Evolutionary conservation across 23 tunicate genomes (phyloP).

Genomic region (Styela plicata): DNA sequence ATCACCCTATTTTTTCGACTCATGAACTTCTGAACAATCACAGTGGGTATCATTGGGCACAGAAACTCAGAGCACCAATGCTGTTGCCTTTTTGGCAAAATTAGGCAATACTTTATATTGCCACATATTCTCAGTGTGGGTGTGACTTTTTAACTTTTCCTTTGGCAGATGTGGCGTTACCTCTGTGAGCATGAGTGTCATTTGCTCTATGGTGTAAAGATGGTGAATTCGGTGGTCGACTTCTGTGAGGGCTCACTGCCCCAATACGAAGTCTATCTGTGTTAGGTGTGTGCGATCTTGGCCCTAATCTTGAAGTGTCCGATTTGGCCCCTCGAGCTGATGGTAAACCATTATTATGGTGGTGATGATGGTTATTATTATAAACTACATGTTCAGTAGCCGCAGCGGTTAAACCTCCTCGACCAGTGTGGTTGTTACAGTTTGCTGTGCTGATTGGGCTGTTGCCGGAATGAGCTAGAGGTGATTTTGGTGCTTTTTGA

Average conservation of each 20-base stretch:
- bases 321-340: not conserved
- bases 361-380: not conserved
- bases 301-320: constrained; percentile 5
- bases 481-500: constrained; percentile 11
- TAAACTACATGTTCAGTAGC: constrained; percentile 24
- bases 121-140: not conserved
- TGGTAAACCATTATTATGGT: not conserved
- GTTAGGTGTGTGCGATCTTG: constrained; percentile 18
- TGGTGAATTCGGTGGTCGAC: constrained; percentile 15
- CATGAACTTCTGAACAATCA: not conserved
- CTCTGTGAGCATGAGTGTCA: constrained; percentile 13
- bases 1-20: no score
- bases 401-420: constrained; percentile 23
- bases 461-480: not conserved
- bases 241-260: constrained; percentile 13
- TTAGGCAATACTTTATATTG: not conserved
- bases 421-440: not conserved
- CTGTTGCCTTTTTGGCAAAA: not conserved
- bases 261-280: constrained; percentile 9
- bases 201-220: not conserved
- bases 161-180: constrained; percentile 18
- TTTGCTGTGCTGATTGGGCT: constrained; percentile 8
- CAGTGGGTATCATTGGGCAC: not conserved
- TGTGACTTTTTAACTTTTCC: not conserved
- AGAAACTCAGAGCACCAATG: not conserved